A percentile compares a stretch with the other conserved stretches of the same genome.
Conservation (phyloP, 23 tunicate genomes). For the Styela clava region DNA sequence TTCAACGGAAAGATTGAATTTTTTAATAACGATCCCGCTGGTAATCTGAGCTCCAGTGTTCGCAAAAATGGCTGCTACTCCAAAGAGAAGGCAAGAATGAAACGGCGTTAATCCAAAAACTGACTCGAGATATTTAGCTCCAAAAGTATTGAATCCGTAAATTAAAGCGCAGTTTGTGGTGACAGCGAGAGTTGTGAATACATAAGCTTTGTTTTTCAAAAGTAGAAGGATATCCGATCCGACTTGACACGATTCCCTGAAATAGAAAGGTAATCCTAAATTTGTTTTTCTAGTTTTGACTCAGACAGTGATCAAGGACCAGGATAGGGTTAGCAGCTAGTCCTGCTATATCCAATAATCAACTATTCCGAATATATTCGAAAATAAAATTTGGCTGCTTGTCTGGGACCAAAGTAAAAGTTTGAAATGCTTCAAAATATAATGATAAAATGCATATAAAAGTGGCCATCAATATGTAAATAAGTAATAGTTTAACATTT, state of each 20-base stretch:
- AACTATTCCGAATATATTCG: too few species aligned
- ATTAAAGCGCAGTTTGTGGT: constrained; percentile 51
- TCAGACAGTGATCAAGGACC: too few species aligned
- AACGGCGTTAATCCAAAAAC: constrained; percentile 55
- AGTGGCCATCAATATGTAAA: too few species aligned
- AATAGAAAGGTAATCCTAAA: too few species aligned
- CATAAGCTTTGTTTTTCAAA: constrained; percentile 45
- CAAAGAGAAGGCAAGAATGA: constrained; percentile 40
- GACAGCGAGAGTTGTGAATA: constrained; percentile 42
- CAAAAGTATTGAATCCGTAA: constrained; percentile 52
- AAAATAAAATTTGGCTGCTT: too few species aligned
- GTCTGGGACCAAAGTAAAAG: too few species aligned
- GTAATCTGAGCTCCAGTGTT: constrained; percentile 14
- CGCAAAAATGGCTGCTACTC: constrained; percentile 15
- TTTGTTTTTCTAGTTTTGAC: too few species aligned
- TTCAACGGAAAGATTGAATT: constrained; percentile 3
- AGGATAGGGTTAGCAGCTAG: too few species aligned
- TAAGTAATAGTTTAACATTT: too few species aligned
- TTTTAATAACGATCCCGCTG: constrained; percentile 11
- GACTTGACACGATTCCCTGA: background rate
- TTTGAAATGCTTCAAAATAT: too few species aligned
- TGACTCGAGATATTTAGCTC: constrained; percentile 64
- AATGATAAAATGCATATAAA: too few species aligned
- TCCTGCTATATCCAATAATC: too few species aligned
- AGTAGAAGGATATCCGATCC: constrained; percentile 24